Conservation (phyloP, 2,888 invertebrate species). For the Cerastoderma edule region DNA sequence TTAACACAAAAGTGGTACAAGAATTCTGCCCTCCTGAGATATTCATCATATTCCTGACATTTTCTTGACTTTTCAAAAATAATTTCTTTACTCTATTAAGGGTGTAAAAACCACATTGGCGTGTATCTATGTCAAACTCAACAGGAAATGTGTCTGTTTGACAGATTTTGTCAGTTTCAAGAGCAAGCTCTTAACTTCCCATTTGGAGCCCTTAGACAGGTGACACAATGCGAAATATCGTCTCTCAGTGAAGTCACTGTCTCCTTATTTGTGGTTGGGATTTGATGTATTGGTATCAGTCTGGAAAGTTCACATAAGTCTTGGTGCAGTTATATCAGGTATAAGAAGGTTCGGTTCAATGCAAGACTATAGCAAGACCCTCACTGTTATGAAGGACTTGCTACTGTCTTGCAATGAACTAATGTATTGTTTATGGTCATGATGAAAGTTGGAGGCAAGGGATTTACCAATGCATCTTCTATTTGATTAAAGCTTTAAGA, state of each 20-base stretch:
- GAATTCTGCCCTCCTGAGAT: too few species aligned
- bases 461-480: too few species aligned
- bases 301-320: background rate
- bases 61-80: too few species aligned
- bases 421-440: background rate
- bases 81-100: too few species aligned
- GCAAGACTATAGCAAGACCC: background rate
- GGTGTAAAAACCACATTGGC: too few species aligned
- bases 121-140: constrained; percentile 45
- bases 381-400: background rate
- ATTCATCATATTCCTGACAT: too few species aligned
- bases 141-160: constrained; percentile 65
- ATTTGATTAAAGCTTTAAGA: too few species aligned
- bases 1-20: too few species aligned
- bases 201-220: background rate
- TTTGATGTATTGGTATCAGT: background rate
- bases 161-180: constrained; percentile 62
- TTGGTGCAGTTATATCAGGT: background rate
- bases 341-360: too few species aligned
- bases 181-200: constrained; percentile 30
- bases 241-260: constrained; percentile 13
- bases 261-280: background rate
- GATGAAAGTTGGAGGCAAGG: background rate
- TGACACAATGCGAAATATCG: background rate
- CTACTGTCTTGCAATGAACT: background rate